These are phyloP conservation scores for Todus mexicanus DNA, from an alignment of 2,797 vertebrate species.

Conservation along the genomic window DNA sequence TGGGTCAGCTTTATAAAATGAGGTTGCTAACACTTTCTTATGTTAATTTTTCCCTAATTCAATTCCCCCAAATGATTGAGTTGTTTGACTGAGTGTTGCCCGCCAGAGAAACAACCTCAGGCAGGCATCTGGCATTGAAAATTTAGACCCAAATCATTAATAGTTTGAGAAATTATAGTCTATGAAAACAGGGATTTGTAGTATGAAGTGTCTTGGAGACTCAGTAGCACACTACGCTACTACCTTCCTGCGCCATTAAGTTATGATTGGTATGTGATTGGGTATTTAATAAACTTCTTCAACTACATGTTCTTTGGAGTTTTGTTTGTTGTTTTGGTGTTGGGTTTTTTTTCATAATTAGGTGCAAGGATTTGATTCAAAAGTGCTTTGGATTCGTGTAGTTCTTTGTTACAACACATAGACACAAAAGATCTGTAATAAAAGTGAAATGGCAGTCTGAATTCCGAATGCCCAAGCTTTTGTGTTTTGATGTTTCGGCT, in stretches of 20 bases:
- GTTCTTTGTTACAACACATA: neutral
- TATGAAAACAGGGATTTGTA: neutral
- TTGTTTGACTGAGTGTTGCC: neutral
- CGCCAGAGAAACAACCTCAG: constrained; percentile 16
- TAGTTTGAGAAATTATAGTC: constrained; percentile 10
- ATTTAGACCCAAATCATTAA: neutral
- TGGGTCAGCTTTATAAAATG: neutral
- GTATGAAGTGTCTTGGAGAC: neutral
- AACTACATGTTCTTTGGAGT: neutral
- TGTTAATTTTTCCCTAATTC: neutral
- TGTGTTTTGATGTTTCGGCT: constrained; percentile 6
- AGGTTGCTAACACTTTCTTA: neutral
- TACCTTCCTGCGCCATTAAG: neutral
- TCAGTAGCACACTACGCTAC: neutral
- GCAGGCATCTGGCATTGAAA: constrained; percentile 19
- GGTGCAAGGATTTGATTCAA: neutral
- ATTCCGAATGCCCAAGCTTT: constrained; percentile 22
- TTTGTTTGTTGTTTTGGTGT: neutral
- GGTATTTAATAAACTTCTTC: neutral
- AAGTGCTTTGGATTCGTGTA: neutral
- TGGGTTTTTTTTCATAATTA: neutral
- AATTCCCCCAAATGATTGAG: neutral
- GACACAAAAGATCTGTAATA: neutral
- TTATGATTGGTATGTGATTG: neutral
- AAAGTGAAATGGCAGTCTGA: neutral